Percentiles rank a stretch among this genome's conserved stretches.
phyloP scores from a whole-genome alignment of 53 echinoderm and acorn worm species.

The Antedon mediterranea region DNA sequence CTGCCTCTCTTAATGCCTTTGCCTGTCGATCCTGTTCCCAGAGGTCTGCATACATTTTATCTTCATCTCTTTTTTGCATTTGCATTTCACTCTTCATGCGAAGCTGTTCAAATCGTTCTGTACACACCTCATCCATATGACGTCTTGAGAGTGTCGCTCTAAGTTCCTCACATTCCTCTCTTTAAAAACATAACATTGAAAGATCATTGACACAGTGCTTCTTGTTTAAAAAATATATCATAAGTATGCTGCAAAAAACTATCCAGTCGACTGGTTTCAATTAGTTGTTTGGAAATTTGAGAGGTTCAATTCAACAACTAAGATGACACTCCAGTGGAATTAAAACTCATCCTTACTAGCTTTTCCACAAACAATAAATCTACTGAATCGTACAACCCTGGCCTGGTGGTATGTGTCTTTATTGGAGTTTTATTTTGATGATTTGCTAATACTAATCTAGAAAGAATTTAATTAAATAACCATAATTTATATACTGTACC shows the following conservation, averaged over 20 bases:
- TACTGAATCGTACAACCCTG: too few species aligned
- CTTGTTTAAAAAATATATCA: too few species aligned
- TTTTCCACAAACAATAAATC: too few species aligned
- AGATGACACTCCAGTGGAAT: too few species aligned
- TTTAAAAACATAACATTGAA: not conserved
- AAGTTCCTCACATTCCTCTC: slow-evolving; percentile 95
- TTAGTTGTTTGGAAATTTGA: too few species aligned
- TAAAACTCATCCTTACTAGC: too few species aligned
- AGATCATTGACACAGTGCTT: not conserved
- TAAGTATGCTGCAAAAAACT: too few species aligned
- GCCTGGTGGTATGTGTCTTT: too few species aligned
- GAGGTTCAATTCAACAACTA: too few species aligned
- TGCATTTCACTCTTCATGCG: slow-evolving; percentile 63
- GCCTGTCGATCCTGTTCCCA: slow-evolving; percentile 82
- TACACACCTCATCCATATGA: slow-evolving; percentile 96
- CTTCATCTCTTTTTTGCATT: slow-evolving; percentile 35
- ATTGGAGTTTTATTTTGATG: too few species aligned
- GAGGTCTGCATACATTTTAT: slow-evolving; percentile 79
- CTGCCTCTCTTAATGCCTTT: slow-evolving; percentile 83
- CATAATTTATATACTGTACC: slow-evolving; percentile 27
- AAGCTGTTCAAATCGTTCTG: slow-evolving; percentile 75
- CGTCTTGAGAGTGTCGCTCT: slow-evolving; percentile 75
- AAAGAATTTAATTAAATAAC: not conserved
- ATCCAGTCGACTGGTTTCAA: too few species aligned
- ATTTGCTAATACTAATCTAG: too few species aligned